Base-by-base conservation (phyloP, 2,797 vertebrate species). In the Poeciliopsis turneri region DNA sequence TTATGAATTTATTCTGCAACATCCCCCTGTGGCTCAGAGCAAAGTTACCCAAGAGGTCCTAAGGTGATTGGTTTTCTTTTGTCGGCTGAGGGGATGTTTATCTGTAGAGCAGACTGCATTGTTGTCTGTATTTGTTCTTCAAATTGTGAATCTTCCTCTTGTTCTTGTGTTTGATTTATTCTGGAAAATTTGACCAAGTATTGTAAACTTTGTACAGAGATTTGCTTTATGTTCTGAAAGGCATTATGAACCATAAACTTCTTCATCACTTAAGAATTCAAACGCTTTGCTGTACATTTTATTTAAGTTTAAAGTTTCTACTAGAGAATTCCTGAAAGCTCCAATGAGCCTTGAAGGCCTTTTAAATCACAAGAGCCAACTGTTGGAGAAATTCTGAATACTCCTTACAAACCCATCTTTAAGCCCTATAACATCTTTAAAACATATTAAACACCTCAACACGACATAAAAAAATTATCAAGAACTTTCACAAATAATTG, bases 11-110 rank as follows among this genome's bases (percentile, higher is more conserved):
- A 64, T 68, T 80, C 39, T 1, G 66, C 53, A 41, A 53, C 25
- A 45, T 78, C 36, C 82, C 77, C 76, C 77, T 6, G 36, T 13
- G 74, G 39, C 69, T 80, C 74, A 76, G 68, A 71, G 72, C 78
- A 76, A 75, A 71, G 82, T 72, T 76, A 80, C 85, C 78, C 73
- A 1, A 36, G 68, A 78, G 72, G 83, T 73, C 82, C 64, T 69
- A 69, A 61, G 79, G 72, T 84, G 84, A 89, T 86, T 76, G 76
- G 81, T 76, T 84, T 66, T 49, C 64, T 75, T 81, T 39, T 33
- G n/a, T 28, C 36, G 45, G 71, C 23, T 23, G 73, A 80, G 18
- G 45, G 68, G 20, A 76, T 80, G 73, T 78, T 81, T 78, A 86
- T 89, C 73, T 69, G 74, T 30, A 57, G 75, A 78, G 73, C 64